phyloP scores from a whole-genome alignment of 2,888 invertebrate genomes.

The Apodemia hepburni region DNA sequence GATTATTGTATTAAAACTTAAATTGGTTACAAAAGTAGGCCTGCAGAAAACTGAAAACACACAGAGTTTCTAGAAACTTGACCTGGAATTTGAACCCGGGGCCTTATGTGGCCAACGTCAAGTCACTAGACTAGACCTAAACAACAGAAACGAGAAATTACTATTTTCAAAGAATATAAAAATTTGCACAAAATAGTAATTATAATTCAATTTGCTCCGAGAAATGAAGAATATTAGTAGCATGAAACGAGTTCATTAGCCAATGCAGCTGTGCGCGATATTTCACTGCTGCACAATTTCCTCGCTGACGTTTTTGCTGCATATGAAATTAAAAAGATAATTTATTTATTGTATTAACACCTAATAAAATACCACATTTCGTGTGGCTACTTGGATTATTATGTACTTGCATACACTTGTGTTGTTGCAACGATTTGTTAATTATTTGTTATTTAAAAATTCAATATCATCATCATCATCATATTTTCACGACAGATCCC shows the following conservation, averaged over 20 bases:
- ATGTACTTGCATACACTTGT: neutral
- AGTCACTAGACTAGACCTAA: no score
- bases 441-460: no score
- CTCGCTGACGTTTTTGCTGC: constrained; percentile 56
- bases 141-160: no score
- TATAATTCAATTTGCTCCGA: constrained; percentile 43
- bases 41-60: no score
- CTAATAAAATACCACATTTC: constrained; percentile 1
- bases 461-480: no score
- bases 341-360: constrained; percentile 26
- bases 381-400: neutral
- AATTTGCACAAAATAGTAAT: constrained; percentile 13
- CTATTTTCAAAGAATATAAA: neutral
- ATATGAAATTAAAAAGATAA: constrained; percentile 50
- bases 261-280: constrained; percentile 59
- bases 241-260: constrained; percentile 70
- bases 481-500: no score
- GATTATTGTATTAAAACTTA: no score
- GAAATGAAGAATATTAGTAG: constrained; percentile 61
- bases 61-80: no score
- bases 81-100: no score
- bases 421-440: neutral
- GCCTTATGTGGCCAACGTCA: no score
- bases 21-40: no score
- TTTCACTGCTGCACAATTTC: constrained; percentile 61